Evolutionary conservation across 2,888 invertebrate genomes (phyloP).

Genomic region (Drosophila neutralis): DNA sequence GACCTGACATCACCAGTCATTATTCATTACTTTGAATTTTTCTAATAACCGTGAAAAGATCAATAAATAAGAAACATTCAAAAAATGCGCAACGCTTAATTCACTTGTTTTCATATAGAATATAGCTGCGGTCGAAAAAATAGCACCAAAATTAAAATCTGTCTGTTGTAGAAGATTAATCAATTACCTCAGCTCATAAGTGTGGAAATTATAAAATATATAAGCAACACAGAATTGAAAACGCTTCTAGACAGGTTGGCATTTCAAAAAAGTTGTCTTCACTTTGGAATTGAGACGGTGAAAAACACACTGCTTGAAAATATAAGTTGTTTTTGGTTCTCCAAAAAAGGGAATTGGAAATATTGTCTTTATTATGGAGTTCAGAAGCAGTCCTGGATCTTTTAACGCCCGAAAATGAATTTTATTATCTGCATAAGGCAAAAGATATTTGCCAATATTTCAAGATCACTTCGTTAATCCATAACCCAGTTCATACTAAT

Average conservation of each 20-base stretch:
- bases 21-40: conserved; percentile 73
- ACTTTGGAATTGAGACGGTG: neutral
- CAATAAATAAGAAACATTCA: conserved; percentile 41
- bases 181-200: neutral
- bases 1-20: conserved; percentile 61
- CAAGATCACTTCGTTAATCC: neutral
- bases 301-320: neutral
- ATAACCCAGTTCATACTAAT: neutral
- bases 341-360: no score
- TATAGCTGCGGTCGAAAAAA: neutral
- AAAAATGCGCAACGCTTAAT: conserved; percentile 20
- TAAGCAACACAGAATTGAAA: neutral
- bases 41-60: conserved; percentile 73
- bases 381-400: fast-evolving
- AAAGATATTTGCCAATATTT: neutral
- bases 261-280: neutral
- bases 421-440: neutral
- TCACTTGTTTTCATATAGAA: neutral
- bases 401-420: no score
- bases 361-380: no score
- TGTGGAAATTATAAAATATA: neutral
- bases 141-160: neutral
- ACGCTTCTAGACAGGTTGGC: neutral
- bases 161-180: neutral
- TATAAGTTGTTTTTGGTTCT: no score